phyloP scores from a whole-genome alignment of 2,797 vertebrate species.

The Gastrophryne carolinensis region DNA sequence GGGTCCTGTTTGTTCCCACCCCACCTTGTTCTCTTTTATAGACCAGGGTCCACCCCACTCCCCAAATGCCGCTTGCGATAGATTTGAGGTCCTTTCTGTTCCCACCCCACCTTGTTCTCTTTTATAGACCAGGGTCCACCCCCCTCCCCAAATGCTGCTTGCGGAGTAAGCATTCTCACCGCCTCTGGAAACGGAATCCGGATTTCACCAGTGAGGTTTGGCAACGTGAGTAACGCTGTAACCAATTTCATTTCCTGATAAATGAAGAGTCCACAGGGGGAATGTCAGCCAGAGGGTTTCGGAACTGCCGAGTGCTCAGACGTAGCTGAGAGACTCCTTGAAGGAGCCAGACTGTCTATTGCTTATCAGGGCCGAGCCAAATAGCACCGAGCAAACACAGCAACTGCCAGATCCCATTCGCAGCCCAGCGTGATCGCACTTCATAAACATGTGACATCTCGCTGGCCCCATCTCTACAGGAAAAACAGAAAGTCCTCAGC shows the following conservation, averaged over 20 bases:
- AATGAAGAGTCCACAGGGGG: constrained; percentile 69
- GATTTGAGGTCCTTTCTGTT: too few relatives aligned
- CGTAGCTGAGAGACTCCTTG: constrained; percentile 67
- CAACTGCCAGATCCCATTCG: constrained; percentile 68
- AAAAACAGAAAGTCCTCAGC: constrained; percentile 2
- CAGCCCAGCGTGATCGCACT: constrained; percentile 41
- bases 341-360: constrained; percentile 88
- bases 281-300: constrained; percentile 68
- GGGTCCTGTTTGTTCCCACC: too few relatives aligned
- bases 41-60: not conserved
- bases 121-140: not conserved
- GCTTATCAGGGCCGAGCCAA: constrained; percentile 79
- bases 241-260: constrained; percentile 79
- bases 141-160: not conserved
- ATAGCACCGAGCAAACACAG: constrained; percentile 68
- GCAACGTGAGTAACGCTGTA: constrained; percentile 69
- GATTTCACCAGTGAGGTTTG: constrained; percentile 73
- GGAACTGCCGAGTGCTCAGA: constrained; percentile 64
- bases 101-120: not conserved
- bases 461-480: constrained; percentile 8
- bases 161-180: constrained; percentile 42
- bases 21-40: not conserved
- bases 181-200: constrained; percentile 57
- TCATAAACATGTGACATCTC: constrained; percentile 3
- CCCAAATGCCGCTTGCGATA: not conserved